A percentile compares a stretch with the other conserved stretches of the same genome.
Conservation (phyloP, 2,888 invertebrate genomes). For the Pelosia muscerda region DNA sequence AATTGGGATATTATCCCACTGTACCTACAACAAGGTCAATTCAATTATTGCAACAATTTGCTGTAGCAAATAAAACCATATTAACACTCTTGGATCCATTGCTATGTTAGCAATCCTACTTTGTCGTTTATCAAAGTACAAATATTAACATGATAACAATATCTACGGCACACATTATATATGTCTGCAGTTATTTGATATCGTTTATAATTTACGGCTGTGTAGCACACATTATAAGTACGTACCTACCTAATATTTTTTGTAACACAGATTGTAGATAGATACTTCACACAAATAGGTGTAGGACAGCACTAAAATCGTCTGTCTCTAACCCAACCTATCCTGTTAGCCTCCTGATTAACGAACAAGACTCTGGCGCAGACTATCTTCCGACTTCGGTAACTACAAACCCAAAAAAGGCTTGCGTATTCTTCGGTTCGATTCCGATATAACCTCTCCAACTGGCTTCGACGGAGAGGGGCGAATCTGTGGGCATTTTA, state of each 20-base stretch:
- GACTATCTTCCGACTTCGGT: too few species aligned
- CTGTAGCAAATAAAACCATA: neutral
- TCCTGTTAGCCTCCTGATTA: too few species aligned
- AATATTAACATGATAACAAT: slow-evolving; percentile 5
- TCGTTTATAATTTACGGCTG: neutral
- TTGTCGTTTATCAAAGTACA: slow-evolving; percentile 7
- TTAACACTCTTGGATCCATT: neutral
- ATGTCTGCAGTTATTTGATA: neutral
- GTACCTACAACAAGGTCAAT: neutral
- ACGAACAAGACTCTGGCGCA: too few species aligned
- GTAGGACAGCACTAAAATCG: too few species aligned
- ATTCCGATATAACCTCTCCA: too few species aligned
- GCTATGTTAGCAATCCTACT: neutral
- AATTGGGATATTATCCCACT: neutral
- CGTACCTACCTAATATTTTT: neutral
- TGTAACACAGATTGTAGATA: neutral
- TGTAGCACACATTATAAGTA: neutral
- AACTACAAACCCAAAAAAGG: too few species aligned
- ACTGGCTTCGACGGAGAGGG: too few species aligned
- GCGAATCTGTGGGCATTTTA: too few species aligned
- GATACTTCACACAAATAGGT: neutral
- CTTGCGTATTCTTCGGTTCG: too few species aligned
- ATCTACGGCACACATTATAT: neutral
- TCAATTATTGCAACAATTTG: neutral
- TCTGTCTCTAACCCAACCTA: too few species aligned